Percentiles rank a stretch among this genome's conserved stretches.
These are phyloP conservation scores for Epistrophe eligans DNA, from an alignment of 2,888 invertebrate genomes.

Conservation along the genomic window DNA sequence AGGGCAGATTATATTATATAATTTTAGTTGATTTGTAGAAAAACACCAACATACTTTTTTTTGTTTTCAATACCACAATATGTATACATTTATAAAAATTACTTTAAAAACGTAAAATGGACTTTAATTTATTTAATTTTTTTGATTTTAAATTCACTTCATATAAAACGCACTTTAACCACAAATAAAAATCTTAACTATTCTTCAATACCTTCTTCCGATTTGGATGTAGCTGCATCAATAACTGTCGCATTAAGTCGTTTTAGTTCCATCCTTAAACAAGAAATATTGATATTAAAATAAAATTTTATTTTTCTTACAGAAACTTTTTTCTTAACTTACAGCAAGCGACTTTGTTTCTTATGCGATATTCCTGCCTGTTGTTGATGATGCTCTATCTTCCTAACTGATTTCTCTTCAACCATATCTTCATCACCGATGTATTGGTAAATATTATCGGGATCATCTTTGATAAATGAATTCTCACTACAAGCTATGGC, in stretches of 20 bases:
- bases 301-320: neutral
- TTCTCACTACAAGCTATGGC: slow-evolving; percentile 87
- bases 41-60: too few species aligned
- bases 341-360: slow-evolving; percentile 81
- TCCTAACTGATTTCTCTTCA: slow-evolving; percentile 46
- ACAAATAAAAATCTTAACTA: slow-evolving; percentile 7
- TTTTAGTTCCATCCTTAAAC: slow-evolving; percentile 85
- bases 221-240: slow-evolving; percentile 82
- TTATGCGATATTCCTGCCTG: slow-evolving; percentile 61
- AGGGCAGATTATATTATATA: too few species aligned
- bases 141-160: neutral
- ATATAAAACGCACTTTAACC: neutral
- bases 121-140: neutral
- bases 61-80: too few species aligned
- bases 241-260: slow-evolving; percentile 89
- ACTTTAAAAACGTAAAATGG: too few species aligned
- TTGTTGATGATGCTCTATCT: slow-evolving; percentile 52
- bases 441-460: slow-evolving; percentile 77
- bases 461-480: slow-evolving; percentile 84
- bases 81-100: too few species aligned
- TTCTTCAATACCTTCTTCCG: slow-evolving; percentile 78
- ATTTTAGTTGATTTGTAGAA: too few species aligned
- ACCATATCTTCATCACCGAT: slow-evolving; percentile 68
- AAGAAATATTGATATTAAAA: slow-evolving; percentile 40
- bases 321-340: slow-evolving; percentile 71